Conservation (phyloP, 2,797 vertebrate species). For the Pangasius mekongensis region DNA sequence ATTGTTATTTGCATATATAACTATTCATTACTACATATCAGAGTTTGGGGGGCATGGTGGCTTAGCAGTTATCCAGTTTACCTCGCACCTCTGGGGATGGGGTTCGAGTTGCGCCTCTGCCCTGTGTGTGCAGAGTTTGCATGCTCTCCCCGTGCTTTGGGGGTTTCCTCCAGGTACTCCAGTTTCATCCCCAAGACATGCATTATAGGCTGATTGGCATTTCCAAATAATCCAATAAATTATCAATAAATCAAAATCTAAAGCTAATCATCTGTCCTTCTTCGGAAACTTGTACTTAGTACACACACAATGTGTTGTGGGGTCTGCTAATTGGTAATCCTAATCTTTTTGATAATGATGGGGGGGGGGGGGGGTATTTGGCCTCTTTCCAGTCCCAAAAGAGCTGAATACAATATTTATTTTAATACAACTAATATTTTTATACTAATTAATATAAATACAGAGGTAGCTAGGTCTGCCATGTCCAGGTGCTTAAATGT, state of each 20-base stretch:
- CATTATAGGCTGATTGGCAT: no score
- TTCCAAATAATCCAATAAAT: no score
- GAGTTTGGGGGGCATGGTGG: neutral
- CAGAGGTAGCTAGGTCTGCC: neutral
- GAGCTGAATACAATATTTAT: neutral
- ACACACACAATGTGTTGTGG: neutral
- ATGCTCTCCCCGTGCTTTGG: no score
- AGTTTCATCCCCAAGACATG: no score
- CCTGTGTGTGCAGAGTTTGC: no score
- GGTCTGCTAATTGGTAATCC: neutral
- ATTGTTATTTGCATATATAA: neutral
- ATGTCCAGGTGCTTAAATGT: neutral
- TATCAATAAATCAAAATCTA: neutral
- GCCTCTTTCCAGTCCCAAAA: neutral
- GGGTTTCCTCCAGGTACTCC: no score
- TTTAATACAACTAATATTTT: neutral
- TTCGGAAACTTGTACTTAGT: neutral
- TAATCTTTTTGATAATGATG: neutral
- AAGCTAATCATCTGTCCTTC: neutral
- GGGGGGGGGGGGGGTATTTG: neutral
- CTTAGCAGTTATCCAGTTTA: no score
- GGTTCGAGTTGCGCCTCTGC: no score
- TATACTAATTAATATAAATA: neutral
- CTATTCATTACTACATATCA: neutral
- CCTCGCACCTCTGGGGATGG: no score